Evolutionary conservation across 2,797 vertebrate species (phyloP).

Genomic region (Synaphobranchus kaupii): DNA sequence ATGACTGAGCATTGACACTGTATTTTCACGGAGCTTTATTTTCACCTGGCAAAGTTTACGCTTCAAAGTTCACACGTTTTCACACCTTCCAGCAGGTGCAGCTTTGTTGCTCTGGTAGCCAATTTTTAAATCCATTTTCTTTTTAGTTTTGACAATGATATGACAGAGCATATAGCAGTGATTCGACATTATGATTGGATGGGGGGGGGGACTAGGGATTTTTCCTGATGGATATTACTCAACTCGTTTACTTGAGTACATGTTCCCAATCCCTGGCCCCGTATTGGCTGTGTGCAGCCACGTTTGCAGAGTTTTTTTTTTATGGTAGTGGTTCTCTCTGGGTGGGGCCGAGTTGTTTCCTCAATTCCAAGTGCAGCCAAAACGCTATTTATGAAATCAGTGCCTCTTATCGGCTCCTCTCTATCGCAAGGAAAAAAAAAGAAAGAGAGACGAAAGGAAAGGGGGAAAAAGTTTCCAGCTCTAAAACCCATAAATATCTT

Average conservation of each 20-base stretch:
- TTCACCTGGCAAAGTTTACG: not conserved
- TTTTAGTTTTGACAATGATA: not conserved
- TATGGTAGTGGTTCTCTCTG: slow-evolving; percentile 9
- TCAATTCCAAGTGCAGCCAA: slow-evolving; percentile 10
- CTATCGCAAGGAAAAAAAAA: not conserved
- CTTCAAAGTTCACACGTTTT: no score
- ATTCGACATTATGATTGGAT: not conserved
- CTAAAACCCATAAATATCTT: slow-evolving; percentile 8
- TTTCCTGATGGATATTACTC: no score
- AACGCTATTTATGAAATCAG: not conserved
- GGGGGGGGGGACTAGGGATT: not conserved
- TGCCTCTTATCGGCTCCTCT: not conserved
- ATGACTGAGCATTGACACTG: not conserved
- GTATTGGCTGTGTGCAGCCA: not conserved
- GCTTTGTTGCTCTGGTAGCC: not conserved
- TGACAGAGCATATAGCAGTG: not conserved
- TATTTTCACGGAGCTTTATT: not conserved
- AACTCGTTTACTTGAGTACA: not conserved
- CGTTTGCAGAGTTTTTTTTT: not conserved
- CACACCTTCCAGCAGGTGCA: not conserved
- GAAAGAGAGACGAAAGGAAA: not conserved
- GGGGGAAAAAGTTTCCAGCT: slow-evolving; percentile 13
- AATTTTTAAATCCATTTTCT: no score
- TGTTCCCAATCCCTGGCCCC: not conserved
- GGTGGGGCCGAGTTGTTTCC: slow-evolving; percentile 8